Evolutionary conservation across 2,797 vertebrate genomes (phyloP), one percentile per base, ranked within the genome.

Genomic region (Gambusia yucatana): DNA sequence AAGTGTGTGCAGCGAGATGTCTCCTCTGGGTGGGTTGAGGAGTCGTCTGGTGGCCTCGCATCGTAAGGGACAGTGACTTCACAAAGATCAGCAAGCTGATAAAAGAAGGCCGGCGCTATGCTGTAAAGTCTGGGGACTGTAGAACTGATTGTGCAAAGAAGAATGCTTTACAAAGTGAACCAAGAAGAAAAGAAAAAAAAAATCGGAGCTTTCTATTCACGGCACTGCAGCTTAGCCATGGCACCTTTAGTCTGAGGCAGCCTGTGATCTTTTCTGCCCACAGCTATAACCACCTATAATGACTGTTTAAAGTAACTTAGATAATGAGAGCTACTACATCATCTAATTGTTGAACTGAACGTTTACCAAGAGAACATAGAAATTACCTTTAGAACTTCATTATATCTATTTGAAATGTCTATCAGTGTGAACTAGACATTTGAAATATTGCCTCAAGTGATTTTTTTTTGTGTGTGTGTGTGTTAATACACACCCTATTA

Each of bases 281-380:
- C 22, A 41, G 22, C 65, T 43, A 43, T 43, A 69, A 43, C 20
- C 10, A n/a, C 67, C 41, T 44, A 44, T 70, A 70, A 70, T 44
- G 41, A 70, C 67, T 70, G 39, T 44, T 70, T 70, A 16, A 70
- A n/a, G 67, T 44, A 70, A 70, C 39, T 70, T 70, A 13, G 67
- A 70, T 70, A 44, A 70, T 44, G 41, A 70, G 41, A 70, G 41
- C 67, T n/a, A 44, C 22, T 70, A 70, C 39, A 70, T 25, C 41
- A 14, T 70, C 41, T 43, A 70, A 44, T 16, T 44, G 67, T 70
- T 70, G 67, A 70, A 70, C 67, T 28, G 25, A 44, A 28, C 43
- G n/a, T 69, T 14, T n/a, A 16, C 65, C 41, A 41, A 69, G 65
- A 43, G 7, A 43, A 69, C 22, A 43, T 43, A 69, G 39, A 43